Base-by-base conservation (phyloP, 2,888 invertebrate genomes). In the Troides helena region DNA sequence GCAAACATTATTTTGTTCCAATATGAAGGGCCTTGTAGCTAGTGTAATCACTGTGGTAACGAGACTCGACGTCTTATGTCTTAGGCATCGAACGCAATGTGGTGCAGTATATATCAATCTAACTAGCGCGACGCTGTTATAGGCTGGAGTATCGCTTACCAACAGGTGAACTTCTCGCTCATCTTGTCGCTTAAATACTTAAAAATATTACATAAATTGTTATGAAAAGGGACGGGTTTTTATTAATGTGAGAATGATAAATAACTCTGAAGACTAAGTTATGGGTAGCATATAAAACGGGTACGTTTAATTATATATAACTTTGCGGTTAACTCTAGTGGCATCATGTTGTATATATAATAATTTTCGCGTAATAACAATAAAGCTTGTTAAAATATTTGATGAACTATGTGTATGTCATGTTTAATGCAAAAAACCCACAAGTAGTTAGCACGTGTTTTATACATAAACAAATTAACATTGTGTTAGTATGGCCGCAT, bases 401-500 rank as follows among this genome's bases (percentile, higher is more conserved):
- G 6, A 53, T 53, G n/a, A n/a, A n/a, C n/a, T 6, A 46, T 46
- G 46, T 46, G 46, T 14, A 14, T 46, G 46, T 46, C 46, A 46
- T 12, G 14, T 46, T 46, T 14, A 12, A 46, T 12, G 14, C 46
- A 53, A 53, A 53, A 53, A 53, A 53, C n/a, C 5, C 56, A n/a
- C 39, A 25, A 57, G 18, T 25, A 53, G 46, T 58, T 68, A 63
- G n/a, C 43, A n/a, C 36, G 62, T 58, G 14, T 25, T 56, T 63
- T 50, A 43, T 63, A 43, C 62, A 63, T 63, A 68, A 62, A 36
- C 59, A 58, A 68, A 68, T 65, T 59, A 68, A n/a, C 50, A 17
- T 18, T 64, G 21, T 23, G 53, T 60, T 10, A 23, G 1, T 60
- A 56, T 62, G 50, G 53, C n/a, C 53, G 23, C 36, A 50, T 23